phyloP scores from a whole-genome alignment of 2,113 vertebrate species.

The Cochlearius cochlearius region DNA sequence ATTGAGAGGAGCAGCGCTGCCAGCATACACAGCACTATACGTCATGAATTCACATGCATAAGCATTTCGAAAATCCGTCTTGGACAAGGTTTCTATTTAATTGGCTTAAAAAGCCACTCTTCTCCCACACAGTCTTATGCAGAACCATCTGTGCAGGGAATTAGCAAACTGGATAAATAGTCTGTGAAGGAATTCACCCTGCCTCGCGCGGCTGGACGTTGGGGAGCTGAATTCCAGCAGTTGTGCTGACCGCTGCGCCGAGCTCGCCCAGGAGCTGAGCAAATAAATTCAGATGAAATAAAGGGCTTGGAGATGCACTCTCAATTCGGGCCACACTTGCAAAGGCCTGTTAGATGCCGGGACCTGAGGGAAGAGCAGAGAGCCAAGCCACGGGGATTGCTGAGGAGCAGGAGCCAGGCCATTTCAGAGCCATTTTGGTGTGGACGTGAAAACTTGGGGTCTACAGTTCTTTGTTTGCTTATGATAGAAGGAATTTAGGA shows the following conservation, averaged over 20 bases:
- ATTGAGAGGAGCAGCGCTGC: not conserved
- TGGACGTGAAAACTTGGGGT: not conserved
- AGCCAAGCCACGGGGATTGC: accelerated
- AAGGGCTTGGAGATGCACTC: not conserved
- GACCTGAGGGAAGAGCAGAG: not conserved
- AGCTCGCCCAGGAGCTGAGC: not conserved
- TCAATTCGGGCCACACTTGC: not conserved
- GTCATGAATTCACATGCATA: conserved; percentile 62
- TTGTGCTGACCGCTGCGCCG: conserved; percentile 8
- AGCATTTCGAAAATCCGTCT: conserved; percentile 64
- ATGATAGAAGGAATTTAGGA: accelerated
- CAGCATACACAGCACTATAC: conserved; percentile 41
- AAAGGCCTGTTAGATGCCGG: not conserved
- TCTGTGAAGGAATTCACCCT: conserved; percentile 60
- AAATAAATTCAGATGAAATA: not conserved
- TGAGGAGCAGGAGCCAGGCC: not conserved
- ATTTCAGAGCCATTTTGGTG: accelerated
- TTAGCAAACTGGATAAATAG: conserved; percentile 68
- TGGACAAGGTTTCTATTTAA: conserved; percentile 72
- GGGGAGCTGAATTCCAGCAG: conserved; percentile 46
- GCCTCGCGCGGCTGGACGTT: conserved; percentile 22
- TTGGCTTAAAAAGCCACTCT: conserved; percentile 74
- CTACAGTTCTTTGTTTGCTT: not conserved
- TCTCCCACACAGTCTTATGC: conserved; percentile 66
- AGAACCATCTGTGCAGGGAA: conserved; percentile 71